Evolutionary conservation across 2,888 invertebrate genomes (phyloP).

Genomic region (Meteorus colon): DNA sequence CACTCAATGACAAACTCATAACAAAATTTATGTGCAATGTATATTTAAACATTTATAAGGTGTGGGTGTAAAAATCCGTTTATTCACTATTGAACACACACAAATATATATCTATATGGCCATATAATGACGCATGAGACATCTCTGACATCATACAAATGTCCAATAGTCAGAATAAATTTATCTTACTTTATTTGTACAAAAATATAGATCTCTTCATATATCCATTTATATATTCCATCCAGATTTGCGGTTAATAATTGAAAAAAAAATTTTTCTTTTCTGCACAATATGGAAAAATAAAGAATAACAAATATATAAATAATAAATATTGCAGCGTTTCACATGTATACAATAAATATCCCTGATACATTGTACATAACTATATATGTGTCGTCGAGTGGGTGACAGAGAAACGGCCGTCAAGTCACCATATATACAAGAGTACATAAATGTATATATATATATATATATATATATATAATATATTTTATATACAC

Average conservation of each 20-base stretch:
- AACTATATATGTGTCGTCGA: slow-evolving; percentile 10
- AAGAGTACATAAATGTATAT: slow-evolving; percentile 6
- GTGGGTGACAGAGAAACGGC: slow-evolving; percentile 25
- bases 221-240: neutral
- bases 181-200: neutral
- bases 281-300: too few relatives aligned
- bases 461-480: slow-evolving; percentile 13
- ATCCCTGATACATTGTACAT: neutral
- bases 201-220: neutral
- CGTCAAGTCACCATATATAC: slow-evolving; percentile 18
- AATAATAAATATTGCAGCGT: neutral
- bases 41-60: neutral
- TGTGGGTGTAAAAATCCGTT: slow-evolving; percentile 26
- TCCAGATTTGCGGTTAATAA: too few relatives aligned
- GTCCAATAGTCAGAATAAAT: neutral
- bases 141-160: slow-evolving; percentile 20
- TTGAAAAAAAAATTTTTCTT: too few relatives aligned
- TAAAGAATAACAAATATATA: neutral
- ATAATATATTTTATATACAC: slow-evolving; percentile 21
- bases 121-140: slow-evolving; percentile 17
- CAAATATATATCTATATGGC: slow-evolving; percentile 1
- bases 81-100: slow-evolving; percentile 7
- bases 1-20: neutral
- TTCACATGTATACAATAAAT: neutral
- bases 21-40: neutral